phyloP scores from a whole-genome alignment of 2,888 invertebrate genomes.

The Erebia palarica region DNA sequence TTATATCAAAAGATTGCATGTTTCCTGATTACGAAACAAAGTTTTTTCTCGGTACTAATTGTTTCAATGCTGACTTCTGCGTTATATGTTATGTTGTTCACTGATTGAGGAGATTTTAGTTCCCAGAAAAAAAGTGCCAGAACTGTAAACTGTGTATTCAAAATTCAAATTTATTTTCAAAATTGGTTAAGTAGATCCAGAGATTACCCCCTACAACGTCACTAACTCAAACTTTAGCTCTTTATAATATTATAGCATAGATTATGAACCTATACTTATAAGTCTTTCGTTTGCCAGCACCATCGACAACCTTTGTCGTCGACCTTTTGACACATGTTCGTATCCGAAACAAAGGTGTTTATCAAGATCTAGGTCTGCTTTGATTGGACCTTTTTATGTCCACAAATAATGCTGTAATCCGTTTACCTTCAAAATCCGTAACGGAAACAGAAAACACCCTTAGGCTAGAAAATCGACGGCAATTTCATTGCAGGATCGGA shows the following conservation, averaged over 20 bases:
- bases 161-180: no score
- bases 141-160: not conserved
- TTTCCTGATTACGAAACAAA: slow-evolving; percentile 25
- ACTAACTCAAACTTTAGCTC: no score
- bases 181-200: no score
- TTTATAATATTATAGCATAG: no score
- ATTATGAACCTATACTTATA: no score
- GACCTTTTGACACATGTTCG: not conserved
- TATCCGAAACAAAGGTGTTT: not conserved
- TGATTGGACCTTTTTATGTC: not conserved
- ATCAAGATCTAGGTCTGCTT: not conserved
- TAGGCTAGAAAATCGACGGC: no score
- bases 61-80: not conserved
- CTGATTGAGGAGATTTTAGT: not conserved
- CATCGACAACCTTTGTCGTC: slow-evolving; percentile 1
- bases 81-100: not conserved
- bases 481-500: no score
- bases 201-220: no score
- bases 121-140: not conserved
- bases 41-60: not conserved
- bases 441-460: not conserved
- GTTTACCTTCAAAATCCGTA: not conserved
- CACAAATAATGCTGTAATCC: not conserved
- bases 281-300: not conserved
- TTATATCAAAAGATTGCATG: slow-evolving; percentile 26